Evolutionary conservation across 2,113 vertebrate genomes (phyloP), one percentile per base, ranked within the genome.

Genomic region (Seriola aureovittata): DNA sequence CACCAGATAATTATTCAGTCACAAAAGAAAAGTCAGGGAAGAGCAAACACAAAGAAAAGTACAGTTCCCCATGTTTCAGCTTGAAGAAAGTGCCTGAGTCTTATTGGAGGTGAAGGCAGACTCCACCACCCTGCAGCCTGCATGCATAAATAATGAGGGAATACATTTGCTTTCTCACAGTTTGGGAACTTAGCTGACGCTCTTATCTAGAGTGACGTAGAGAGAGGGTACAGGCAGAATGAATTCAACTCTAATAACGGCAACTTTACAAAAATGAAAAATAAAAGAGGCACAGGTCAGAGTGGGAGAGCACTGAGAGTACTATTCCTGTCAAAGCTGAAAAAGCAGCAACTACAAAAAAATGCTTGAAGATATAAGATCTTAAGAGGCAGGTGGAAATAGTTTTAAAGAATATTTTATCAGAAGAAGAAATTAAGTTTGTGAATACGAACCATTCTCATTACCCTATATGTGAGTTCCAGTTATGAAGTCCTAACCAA

Each of bases 101-200:
- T 87, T 55, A 89, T 78, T 12, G 50, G 73, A 88, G 71, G 64
- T 67, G 88, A 89, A 74, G 57, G 84, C 21, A 46, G 60, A 40
- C 69, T 78, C 71, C 65, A 58, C 8, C 86, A 78, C 76, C 84
- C 90, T 17, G 65, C 70, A 75, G 87, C 54, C 36, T 36, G 71
- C 55, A 89, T 90, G 74, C 59, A 88, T 90, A 77, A 84, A 84
- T 70, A 54, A 87, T 70, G 38, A 84, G 32, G 12, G 25, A 62
- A 64, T 40, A 68, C 75, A 75, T 81, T 84, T 70, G 32, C 54
- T 75, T 75, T 80, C 71, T 78, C 67, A 76, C 68, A 82, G 77
- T 75, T 75, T 23, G 55, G 55, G 67, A 77, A 25, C 70, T 76
- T 52, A 60, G 71, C 83, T 21, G 71, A 70, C 13, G 52, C 70